A percentile compares a stretch with the other conserved stretches of the same genome.
Evolutionary conservation across 1,140 invertebrate genomes (phyloP).

Genomic region (Melanaphis sacchari): DNA sequence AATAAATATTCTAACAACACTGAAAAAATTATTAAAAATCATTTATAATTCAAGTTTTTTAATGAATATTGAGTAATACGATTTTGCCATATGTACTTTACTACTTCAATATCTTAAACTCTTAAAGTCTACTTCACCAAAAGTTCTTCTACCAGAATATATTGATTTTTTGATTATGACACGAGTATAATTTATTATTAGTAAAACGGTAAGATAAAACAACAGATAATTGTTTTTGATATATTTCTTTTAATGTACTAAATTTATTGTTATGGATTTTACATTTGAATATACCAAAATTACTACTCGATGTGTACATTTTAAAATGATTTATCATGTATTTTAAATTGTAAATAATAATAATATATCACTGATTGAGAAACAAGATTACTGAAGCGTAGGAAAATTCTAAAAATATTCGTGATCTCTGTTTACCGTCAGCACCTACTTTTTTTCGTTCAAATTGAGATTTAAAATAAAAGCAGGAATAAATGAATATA

Average conservation of each 20-base stretch:
- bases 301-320: background rate
- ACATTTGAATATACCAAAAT: background rate
- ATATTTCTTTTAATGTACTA: background rate
- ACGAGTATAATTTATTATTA: background rate
- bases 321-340: background rate
- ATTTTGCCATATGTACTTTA: background rate
- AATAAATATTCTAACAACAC: background rate
- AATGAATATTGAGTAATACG: background rate
- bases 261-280: background rate
- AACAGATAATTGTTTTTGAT: background rate
- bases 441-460: background rate
- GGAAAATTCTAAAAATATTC: background rate
- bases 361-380: background rate
- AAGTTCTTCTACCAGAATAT: background rate
- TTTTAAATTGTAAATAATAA: background rate
- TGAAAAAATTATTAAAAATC: background rate
- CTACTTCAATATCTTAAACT: background rate
- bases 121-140: background rate
- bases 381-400: background rate
- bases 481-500: background rate
- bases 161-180: background rate
- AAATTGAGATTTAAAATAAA: slow-evolving; percentile 5
- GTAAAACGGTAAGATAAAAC: background rate
- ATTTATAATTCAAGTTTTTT: background rate
- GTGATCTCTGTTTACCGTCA: background rate